A percentile compares a stretch with the other conserved stretches of the same genome.
Conservation (phyloP, 2,888 invertebrate genomes). For the Aleiodes testaceus region DNA sequence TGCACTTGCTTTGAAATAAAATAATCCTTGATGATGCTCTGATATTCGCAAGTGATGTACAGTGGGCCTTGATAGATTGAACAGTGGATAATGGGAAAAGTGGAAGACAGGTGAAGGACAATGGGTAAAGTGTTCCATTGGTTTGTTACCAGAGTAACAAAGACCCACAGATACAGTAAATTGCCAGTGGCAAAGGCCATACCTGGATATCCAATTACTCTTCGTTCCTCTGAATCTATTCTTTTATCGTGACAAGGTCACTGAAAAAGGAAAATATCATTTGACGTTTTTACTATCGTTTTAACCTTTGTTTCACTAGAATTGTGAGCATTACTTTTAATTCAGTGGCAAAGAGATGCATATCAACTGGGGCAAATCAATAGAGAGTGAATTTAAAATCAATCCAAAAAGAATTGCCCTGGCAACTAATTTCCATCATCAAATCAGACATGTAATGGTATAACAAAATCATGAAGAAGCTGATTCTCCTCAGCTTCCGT, state of each 20-base stretch:
- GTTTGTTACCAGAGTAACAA: constrained; percentile 10
- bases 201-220: constrained; percentile 27
- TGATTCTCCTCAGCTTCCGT: constrained; percentile 31
- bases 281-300: constrained; percentile 6
- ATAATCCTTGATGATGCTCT: constrained; percentile 9
- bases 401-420: too few relatives aligned
- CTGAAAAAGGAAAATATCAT: constrained; percentile 11
- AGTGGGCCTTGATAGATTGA: constrained; percentile 30
- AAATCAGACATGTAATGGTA: constrained; percentile 1
- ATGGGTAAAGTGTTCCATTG: constrained; percentile 15
- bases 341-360: not conserved
- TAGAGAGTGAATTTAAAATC: not conserved
- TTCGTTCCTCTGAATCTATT: constrained; percentile 14
- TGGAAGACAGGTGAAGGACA: constrained; percentile 21
- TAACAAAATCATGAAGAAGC: constrained; percentile 22
- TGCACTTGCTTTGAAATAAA: too few relatives aligned
- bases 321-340: not conserved
- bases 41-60: not conserved
- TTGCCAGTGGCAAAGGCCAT: constrained; percentile 22
- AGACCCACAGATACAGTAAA: constrained; percentile 26
- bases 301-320: not conserved
- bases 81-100: constrained; percentile 20
- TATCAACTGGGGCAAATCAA: not conserved
- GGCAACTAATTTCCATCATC: too few relatives aligned
- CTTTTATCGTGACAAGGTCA: constrained; percentile 24